phyloP scores from a whole-genome alignment of 2,113 vertebrate species.

The Phocoena sinus region DNA sequence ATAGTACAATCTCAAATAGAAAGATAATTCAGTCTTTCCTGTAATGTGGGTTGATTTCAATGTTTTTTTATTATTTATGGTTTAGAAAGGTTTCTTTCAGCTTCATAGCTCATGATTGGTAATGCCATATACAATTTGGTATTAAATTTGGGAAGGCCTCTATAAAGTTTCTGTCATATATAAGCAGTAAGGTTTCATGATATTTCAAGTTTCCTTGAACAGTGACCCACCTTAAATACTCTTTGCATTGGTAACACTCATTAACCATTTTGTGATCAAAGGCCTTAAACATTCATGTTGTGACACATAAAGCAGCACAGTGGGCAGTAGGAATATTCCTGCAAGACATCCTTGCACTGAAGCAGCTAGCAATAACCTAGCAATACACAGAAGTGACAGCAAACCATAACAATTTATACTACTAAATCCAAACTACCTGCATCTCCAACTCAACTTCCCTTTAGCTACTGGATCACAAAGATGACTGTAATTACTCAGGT shows the following conservation, averaged over 20 bases:
- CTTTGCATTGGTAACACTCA: background rate
- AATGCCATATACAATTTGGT: conserved; percentile 6
- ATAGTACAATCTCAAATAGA: background rate
- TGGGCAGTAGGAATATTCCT: background rate
- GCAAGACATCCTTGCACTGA: background rate
- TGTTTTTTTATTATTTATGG: background rate
- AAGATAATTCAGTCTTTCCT: background rate
- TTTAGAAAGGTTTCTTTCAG: background rate
- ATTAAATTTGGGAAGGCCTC: conserved; percentile 14
- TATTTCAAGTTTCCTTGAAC: background rate
- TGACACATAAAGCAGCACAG: background rate
- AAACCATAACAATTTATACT: background rate
- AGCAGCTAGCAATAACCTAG: background rate
- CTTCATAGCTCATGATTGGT: background rate
- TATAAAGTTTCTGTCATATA: background rate
- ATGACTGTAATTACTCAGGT: background rate
- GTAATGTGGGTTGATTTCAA: background rate
- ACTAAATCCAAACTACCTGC: background rate
- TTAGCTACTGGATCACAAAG: background rate
- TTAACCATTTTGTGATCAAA: background rate
- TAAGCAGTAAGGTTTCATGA: background rate
- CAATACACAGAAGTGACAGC: background rate
- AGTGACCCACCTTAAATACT: background rate
- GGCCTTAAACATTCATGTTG: background rate
- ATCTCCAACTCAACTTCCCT: background rate